Evolutionary conservation across 2,113 vertebrate genomes (phyloP).

Genomic region (Pongo abelii): DNA sequence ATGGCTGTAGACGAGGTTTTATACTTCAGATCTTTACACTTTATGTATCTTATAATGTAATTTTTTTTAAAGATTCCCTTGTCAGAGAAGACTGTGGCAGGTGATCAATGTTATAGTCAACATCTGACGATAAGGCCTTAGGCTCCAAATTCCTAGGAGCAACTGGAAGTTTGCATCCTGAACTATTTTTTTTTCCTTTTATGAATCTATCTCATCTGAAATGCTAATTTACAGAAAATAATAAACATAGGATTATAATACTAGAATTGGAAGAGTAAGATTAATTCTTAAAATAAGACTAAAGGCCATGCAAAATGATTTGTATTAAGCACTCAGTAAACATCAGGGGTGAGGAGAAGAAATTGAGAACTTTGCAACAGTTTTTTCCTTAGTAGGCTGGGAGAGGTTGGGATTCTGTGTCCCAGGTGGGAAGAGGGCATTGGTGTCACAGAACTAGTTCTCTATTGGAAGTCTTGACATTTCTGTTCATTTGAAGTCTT

Average conservation of each 20-base stretch:
- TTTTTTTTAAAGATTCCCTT: background rate
- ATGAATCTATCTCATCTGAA: background rate
- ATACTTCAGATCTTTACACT: background rate
- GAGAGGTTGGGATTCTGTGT: background rate
- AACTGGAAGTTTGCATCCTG: background rate
- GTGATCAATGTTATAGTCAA: background rate
- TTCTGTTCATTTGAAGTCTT: conserved; percentile 16
- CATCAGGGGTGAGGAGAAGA: background rate
- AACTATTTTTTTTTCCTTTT: background rate
- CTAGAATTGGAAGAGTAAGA: background rate
- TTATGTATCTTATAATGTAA: background rate
- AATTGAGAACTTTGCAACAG: background rate
- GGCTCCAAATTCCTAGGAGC: background rate
- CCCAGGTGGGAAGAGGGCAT: background rate
- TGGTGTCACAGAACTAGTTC: background rate
- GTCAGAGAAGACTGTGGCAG: background rate
- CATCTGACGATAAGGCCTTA: background rate
- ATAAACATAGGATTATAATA: background rate
- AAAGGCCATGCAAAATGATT: background rate
- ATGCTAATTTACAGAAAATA: background rate
- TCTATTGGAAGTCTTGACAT: background rate
- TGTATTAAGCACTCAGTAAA: background rate
- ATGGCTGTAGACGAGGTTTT: background rate
- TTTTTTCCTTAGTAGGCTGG: background rate
- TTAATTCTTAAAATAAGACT: background rate